A percentile compares a stretch with the other conserved stretches of the same genome.
Evolutionary conservation across 2,888 invertebrate genomes (phyloP).

Genomic region (Papilio protenor): DNA sequence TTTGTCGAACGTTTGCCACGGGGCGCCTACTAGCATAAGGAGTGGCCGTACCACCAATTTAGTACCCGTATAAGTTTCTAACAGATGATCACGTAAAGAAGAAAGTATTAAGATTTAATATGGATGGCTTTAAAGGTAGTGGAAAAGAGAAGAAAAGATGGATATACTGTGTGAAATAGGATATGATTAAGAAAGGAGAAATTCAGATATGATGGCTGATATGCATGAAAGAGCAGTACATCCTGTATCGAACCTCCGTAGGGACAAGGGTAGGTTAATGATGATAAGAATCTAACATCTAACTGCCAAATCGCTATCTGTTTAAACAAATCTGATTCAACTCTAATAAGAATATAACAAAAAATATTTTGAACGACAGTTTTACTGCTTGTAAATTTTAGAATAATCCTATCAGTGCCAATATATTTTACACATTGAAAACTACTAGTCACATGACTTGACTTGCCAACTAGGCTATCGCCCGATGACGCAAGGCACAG

Average conservation of each 20-base stretch:
- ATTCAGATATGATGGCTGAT: too few species aligned
- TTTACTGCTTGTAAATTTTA: constrained; percentile 6
- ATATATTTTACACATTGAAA: constrained; percentile 32
- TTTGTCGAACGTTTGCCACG: background rate
- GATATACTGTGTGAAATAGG: too few species aligned
- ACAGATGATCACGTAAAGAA: too few species aligned
- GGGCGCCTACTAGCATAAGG: background rate
- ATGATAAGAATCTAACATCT: too few species aligned
- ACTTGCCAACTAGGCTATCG: constrained; percentile 66
- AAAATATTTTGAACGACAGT: constrained; percentile 1
- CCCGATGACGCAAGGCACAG: constrained; percentile 66
- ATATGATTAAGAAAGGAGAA: too few species aligned
- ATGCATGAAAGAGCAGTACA: too few species aligned
- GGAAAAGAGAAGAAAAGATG: too few species aligned
- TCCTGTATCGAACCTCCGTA: too few species aligned
- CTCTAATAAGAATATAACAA: background rate
- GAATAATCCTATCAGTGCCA: constrained; percentile 29
- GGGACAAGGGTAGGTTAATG: too few species aligned
- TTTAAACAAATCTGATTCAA: background rate
- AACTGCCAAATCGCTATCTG: background rate
- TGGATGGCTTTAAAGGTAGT: too few species aligned
- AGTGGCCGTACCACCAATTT: background rate
- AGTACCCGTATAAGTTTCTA: background rate
- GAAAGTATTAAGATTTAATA: too few species aligned
- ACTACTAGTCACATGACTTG: constrained; percentile 70